Base-by-base conservation (phyloP, 2,888 invertebrate genomes). In the Ceratothoa steindachneri region DNA sequence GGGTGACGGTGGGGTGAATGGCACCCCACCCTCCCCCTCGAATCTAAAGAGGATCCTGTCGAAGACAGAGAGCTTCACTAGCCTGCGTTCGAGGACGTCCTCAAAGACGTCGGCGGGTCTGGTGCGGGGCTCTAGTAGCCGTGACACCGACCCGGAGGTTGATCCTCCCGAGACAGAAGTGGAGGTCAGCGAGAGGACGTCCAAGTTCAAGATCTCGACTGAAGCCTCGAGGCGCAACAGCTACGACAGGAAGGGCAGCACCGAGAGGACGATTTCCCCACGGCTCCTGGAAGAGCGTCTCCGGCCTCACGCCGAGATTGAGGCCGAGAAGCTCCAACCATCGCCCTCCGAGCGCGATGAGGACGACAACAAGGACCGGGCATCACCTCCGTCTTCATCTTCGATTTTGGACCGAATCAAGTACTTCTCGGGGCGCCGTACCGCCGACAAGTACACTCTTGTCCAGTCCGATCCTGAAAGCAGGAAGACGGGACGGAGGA, bases 121-220 rank as follows among this genome's bases (percentile, higher is more conserved):
- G n/a, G 64, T 71, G 27, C 73, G 74, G 5, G 67, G 69, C 28
- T 72, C 73, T 24, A 69, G 67, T 31, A 73, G 74, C 29, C 68
- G 72, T 24, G 52, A 64, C n/a, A 15, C 53, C n/a, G 78, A 78
- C 2, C n/a, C 74, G n/a, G 74, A 77, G 2, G 90, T 90, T 0
- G 90, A 89, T 66, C 19, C 69, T 41, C 90, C 89, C 29, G 90
- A 90, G 83, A 90, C 90, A 64, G 90, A 90, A 83, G 89, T 90
- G 77, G 90, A 87, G 82, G 87, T 88, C 30, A 87, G 90, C 77
- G 91, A 91, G 83, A 90, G 90, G 83, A 88, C 91, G 1, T 87
- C 90, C 52, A 90, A 90, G 82, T 91, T 91, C 83, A 91, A 90
- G 83, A 91, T 91, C 80, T 90, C 90, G 41, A 90, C 90, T 7